Conservation (phyloP, 2,888 invertebrate species). For the Yponomeuta evonymella region DNA sequence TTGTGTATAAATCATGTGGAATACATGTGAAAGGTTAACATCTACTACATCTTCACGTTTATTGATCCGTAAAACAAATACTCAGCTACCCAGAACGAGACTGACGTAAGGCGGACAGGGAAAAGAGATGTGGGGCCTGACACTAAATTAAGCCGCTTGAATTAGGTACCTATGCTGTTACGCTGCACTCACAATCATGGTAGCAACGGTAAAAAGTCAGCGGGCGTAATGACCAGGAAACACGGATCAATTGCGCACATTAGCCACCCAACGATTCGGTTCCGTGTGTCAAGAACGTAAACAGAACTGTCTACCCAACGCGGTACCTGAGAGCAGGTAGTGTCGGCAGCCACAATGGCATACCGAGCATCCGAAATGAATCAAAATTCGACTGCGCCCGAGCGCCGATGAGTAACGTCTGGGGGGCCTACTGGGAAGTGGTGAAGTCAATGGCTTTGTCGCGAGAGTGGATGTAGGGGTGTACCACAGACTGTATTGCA, state of each 20-base stretch:
- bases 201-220: not conserved
- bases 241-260: not conserved
- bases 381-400: constrained; percentile 52
- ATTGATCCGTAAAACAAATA: not conserved
- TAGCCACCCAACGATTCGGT: constrained; percentile 5
- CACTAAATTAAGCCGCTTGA: no score
- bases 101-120: no score
- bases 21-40: no score
- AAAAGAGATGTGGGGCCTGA: no score
- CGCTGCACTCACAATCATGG: not conserved
- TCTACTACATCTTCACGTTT: not conserved
- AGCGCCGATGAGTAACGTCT: constrained; percentile 45
- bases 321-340: constrained; percentile 50
- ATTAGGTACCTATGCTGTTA: not conserved
- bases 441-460: no score
- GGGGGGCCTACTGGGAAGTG: constrained; percentile 15
- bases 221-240: not conserved
- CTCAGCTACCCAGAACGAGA: no score
- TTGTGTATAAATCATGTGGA: no score
- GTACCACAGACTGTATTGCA: no score
- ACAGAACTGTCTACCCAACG: constrained; percentile 40
- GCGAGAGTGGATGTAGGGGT: no score
- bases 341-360: constrained; percentile 64
- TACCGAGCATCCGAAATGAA: constrained; percentile 70
- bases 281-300: constrained; percentile 61